Evolutionary conservation across 30 jellyfish, hydroid and myxozoan species (phyloP).

Genomic region (Hydractinia echinata): DNA sequence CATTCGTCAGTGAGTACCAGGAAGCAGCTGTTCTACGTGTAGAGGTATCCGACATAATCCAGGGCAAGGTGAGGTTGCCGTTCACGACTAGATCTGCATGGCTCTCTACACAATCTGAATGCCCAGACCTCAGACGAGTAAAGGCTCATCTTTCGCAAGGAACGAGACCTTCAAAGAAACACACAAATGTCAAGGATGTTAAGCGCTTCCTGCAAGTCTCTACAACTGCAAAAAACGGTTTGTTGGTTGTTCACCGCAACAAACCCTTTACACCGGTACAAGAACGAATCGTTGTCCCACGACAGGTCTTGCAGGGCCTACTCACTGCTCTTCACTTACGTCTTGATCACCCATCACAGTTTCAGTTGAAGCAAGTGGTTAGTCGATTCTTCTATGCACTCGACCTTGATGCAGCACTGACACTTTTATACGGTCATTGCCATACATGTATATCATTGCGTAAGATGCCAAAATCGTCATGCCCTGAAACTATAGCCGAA

Average conservation of each 20-base stretch:
- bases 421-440: background rate
- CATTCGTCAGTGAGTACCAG: background rate
- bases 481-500: background rate
- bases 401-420: constrained; percentile 29
- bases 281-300: constrained; percentile 32
- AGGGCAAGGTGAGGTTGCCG: background rate
- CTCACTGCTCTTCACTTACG: constrained; percentile 48
- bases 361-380: constrained; percentile 28
- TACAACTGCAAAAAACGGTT: background rate
- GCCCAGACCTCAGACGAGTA: background rate
- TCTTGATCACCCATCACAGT: constrained; percentile 6
- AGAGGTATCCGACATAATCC: background rate
- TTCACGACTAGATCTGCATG: constrained; percentile 5
- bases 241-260: background rate
- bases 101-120: background rate
- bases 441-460: constrained; percentile 25
- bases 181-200: constrained; percentile 6
- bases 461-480: background rate
- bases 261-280: constrained; percentile 20
- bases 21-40: background rate
- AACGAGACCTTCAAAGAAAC: constrained; percentile 10
- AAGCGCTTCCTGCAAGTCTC: constrained; percentile 2
- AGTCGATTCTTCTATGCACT: constrained; percentile 36
- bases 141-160: constrained; percentile 3
- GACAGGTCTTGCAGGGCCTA: constrained; percentile 33